A percentile compares a stretch with the other conserved stretches of the same genome.
Conservation (phyloP, 2,888 invertebrate species). For the Macaria notata region DNA sequence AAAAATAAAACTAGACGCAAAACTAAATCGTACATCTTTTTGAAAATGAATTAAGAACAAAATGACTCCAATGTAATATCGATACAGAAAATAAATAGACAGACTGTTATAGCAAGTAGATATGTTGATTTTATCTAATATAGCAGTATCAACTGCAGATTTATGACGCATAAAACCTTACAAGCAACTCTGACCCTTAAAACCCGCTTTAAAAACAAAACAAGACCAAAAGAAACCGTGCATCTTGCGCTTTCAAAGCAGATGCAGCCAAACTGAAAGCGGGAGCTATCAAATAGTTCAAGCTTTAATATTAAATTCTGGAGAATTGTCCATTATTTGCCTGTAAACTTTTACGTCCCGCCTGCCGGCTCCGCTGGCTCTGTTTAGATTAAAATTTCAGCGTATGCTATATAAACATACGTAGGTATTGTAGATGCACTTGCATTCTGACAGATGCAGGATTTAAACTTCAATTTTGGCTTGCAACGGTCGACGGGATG, state of each 20-base stretch:
- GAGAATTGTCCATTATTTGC: slow-evolving; percentile 17
- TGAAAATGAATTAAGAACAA: no score
- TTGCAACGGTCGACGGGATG: no score
- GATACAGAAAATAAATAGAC: no score
- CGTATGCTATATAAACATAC: background rate
- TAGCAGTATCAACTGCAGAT: no score
- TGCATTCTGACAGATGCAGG: background rate
- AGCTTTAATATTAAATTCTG: slow-evolving; percentile 15
- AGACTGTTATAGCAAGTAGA: no score
- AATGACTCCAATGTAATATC: no score
- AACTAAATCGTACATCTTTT: no score
- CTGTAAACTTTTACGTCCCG: slow-evolving; percentile 17
- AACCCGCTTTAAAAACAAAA: background rate
- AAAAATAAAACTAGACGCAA: no score
- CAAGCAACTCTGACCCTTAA: no score
- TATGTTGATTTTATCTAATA: no score
- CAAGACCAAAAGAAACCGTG: background rate
- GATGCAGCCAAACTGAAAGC: slow-evolving; percentile 1
- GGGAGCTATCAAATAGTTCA: slow-evolving; percentile 13
- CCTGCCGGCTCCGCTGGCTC: slow-evolving; percentile 5
- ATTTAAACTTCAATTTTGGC: background rate
- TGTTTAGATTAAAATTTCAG: slow-evolving; percentile 18
- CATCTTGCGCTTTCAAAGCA: slow-evolving; percentile 1
- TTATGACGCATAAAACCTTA: no score
- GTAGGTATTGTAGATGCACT: background rate